These are phyloP conservation scores for Armadillidium nasatum DNA, from an alignment of 1,140 invertebrate species.

Conservation along the genomic window DNA sequence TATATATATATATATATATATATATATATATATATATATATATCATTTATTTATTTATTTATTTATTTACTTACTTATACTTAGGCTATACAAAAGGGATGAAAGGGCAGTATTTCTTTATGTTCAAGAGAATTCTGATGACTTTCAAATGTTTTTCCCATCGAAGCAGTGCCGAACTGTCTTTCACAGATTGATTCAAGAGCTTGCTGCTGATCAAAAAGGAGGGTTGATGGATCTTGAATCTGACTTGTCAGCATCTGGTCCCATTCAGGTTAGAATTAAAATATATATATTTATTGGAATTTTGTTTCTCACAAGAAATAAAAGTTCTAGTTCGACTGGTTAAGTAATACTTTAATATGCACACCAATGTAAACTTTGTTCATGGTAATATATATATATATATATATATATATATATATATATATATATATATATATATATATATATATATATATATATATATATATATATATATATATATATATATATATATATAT, in stretches of 20 bases:
- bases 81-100: conserved; percentile 88
- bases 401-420: too few species aligned
- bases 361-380: too few species aligned
- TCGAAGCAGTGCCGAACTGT: conserved; percentile 74
- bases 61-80: not conserved
- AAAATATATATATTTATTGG: too few species aligned
- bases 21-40: conserved; percentile 4
- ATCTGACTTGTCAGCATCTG: conserved; percentile 60
- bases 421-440: not conserved
- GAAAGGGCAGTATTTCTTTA: conserved; percentile 93
- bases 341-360: conserved; percentile 5
- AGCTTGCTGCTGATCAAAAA: conserved; percentile 79
- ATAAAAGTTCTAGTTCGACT: too few species aligned
- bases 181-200: conserved; percentile 54
- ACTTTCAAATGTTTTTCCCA: conserved; percentile 98
- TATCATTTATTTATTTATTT: not conserved
- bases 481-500: conserved; percentile 23
- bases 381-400: too few species aligned
- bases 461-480: conserved; percentile 19
- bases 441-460: conserved; percentile 9
- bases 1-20: not conserved
- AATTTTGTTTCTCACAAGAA: too few species aligned
- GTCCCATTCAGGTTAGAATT: conserved; percentile 56
- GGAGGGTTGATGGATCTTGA: conserved; percentile 78
- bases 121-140: conserved; percentile 95